Percentiles rank a stretch among this genome's conserved stretches.
Evolutionary conservation across 2,113 vertebrate species (phyloP).

Genomic region (Morphnarchus princeps): DNA sequence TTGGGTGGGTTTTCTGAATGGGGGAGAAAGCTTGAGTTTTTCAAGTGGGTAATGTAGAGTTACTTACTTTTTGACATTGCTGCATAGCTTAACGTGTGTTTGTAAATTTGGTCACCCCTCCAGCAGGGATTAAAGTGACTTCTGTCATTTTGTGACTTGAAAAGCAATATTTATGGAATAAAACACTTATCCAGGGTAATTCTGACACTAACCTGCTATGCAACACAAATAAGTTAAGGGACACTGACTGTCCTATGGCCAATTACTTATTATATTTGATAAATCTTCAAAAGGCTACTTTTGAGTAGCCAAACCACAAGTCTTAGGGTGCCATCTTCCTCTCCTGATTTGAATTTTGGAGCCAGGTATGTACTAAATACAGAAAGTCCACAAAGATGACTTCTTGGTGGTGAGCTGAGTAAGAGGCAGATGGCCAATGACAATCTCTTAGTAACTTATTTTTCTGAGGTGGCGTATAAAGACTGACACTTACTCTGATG

Average conservation of each 20-base stretch:
- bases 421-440: not conserved
- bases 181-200: not conserved
- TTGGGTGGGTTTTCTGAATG: not conserved
- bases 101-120: not conserved
- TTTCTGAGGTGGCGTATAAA: not conserved
- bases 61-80: not conserved
- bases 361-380: fast-evolving
- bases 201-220: not conserved
- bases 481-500: not conserved
- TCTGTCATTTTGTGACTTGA: not conserved
- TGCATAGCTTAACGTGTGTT: not conserved
- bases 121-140: not conserved
- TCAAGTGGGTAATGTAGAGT: not conserved
- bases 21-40: not conserved
- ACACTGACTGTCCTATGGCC: not conserved
- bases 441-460: not conserved
- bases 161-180: not conserved
- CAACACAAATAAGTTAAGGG: not conserved
- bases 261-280: not conserved
- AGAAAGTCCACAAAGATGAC: not conserved
- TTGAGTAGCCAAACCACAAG: not conserved
- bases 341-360: not conserved
- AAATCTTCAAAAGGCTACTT: not conserved
- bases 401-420: not conserved
- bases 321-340: not conserved